Base-by-base conservation (phyloP, 2,888 invertebrate genomes). In the Oxytorus armatus region DNA sequence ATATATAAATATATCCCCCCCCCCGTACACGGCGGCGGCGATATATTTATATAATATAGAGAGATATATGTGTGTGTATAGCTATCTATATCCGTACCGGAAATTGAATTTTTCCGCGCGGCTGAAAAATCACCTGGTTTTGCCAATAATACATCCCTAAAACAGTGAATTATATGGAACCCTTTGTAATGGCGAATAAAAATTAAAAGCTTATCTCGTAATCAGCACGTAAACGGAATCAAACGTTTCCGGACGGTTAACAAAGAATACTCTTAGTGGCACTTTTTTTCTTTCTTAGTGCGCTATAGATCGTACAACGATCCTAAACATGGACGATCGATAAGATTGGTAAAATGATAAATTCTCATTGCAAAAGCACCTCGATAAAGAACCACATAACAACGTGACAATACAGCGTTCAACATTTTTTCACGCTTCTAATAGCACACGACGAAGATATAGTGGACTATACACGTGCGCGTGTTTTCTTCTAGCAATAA, bases 291-390 rank as follows among this genome's bases (percentile, higher is more conserved):
- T 29, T 14, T 55, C 7, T 33, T 1, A 55, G 11, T 25, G 21
- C n/a, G 10, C n/a, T 23, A n/a, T n/a, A 53, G n/a, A 14, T 53
- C 3, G 5, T 23, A 29, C n/a, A n/a, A 25, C 53, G n/a, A 10
- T 53, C n/a, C 4, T 2, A 25, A 16, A 10, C 7, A 10, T 8
- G 14, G 16, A 33, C 33, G 7, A 14, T 16, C 14, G 16, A 29
- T 29, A 5, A 25, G 10, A 16, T 33, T 29, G 7, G 33, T 29
- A 16, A 21, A 44, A 69, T 25, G 14, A 51, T n/a, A 51, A 23
- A 16, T 47, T 47, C 23, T 63, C 70, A 77, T 57, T 55, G 61
- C 51, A 18, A 36, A 63, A 77, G 77, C 66, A 73, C 73, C 73
- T 53, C 33, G 8, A 14, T 55, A 29, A n/a, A 5, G n/a, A n/a